Evolutionary conservation across 2,797 vertebrate species (phyloP).

Genomic region (Peromyscus melanophrys): DNA sequence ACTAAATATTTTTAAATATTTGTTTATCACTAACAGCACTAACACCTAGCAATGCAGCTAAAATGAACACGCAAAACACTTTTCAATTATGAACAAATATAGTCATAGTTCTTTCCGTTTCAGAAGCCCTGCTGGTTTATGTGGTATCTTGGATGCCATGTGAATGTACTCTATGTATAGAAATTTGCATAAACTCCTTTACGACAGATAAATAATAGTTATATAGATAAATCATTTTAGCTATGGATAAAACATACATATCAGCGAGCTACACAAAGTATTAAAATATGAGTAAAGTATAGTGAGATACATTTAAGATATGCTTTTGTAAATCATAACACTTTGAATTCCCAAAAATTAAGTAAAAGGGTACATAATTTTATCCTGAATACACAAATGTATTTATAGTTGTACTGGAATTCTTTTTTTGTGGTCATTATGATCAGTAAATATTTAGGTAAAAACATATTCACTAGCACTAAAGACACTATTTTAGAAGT

Average conservation of each 20-base stretch:
- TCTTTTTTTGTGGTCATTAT: constrained; percentile 10
- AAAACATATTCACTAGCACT: background rate
- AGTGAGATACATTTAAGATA: background rate
- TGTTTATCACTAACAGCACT: background rate
- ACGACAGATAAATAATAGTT: background rate
- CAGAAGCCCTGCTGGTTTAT: background rate
- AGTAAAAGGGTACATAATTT: background rate
- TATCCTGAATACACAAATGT: background rate
- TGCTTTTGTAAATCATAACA: background rate
- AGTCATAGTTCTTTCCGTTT: background rate
- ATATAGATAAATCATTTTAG: background rate
- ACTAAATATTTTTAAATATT: background rate
- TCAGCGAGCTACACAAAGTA: background rate
- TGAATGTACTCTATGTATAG: background rate
- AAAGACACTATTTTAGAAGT: background rate
- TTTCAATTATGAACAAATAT: background rate
- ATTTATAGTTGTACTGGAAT: background rate
- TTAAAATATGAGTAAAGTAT: background rate
- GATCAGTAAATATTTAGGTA: background rate
- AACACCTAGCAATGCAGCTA: background rate
- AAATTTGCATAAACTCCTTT: background rate
- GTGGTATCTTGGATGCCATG: background rate
- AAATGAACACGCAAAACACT: background rate
- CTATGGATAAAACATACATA: background rate
- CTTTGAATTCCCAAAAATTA: constrained; percentile 10